phyloP scores from a whole-genome alignment of 2,888 invertebrate species.

The Andrena chrysosceles region DNA sequence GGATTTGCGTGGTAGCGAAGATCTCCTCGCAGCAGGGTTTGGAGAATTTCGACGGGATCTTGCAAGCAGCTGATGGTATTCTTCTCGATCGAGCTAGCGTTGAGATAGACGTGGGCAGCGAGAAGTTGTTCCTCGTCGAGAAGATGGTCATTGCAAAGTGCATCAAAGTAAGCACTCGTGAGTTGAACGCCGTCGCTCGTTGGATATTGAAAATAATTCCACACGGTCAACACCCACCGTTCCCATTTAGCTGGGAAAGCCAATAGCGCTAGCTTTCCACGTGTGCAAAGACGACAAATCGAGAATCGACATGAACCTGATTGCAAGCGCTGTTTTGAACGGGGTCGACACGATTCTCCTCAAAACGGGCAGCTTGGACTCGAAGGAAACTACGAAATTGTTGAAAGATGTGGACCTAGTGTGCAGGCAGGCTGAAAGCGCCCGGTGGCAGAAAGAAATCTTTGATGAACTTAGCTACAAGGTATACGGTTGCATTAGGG shows the following conservation, averaged over 20 bases:
- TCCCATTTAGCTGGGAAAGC: constrained; percentile 86
- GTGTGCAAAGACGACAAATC: constrained; percentile 86
- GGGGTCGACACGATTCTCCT: constrained; percentile 90
- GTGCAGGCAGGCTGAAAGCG: constrained; percentile 90
- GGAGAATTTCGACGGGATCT: constrained; percentile 86
- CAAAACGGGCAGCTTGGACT: constrained; percentile 90
- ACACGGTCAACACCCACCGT: not conserved
- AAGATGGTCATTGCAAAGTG: constrained; percentile 86
- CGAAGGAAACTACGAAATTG: constrained; percentile 87
- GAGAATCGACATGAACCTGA: constrained; percentile 89
- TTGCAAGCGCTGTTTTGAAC: constrained; percentile 91
- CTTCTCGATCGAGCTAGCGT: constrained; percentile 89
- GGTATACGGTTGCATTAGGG: constrained; percentile 49
- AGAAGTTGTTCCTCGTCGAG: constrained; percentile 86
- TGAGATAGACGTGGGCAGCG: constrained; percentile 85
- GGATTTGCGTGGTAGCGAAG: constrained; percentile 70
- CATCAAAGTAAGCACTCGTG: constrained; percentile 71
- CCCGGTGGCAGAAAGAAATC: constrained; percentile 87
- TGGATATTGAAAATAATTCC: not conserved
- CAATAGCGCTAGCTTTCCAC: constrained; percentile 87
- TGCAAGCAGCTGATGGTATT: constrained; percentile 88
- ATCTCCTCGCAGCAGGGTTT: constrained; percentile 74
- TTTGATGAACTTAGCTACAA: constrained; percentile 78
- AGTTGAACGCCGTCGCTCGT: too few species aligned
- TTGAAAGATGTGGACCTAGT: constrained; percentile 85